Conservation (phyloP, 2,113 vertebrate species). For the Empidonax alnorum region DNA sequence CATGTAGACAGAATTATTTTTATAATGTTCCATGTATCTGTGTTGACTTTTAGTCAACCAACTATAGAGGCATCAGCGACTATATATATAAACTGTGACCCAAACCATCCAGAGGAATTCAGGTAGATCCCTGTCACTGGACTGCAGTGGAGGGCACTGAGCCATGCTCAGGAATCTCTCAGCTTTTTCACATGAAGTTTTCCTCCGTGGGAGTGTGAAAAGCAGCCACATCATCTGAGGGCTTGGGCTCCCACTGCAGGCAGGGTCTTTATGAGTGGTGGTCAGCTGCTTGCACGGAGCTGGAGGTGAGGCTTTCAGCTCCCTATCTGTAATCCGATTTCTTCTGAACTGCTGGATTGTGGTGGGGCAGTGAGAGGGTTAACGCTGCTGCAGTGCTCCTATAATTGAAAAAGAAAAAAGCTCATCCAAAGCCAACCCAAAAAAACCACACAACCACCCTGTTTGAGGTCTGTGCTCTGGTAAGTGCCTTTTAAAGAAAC, state of each 20-base stretch:
- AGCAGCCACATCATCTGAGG: not conserved
- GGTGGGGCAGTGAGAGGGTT: not conserved
- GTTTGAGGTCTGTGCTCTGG: not conserved
- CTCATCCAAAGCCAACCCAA: not conserved
- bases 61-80: not conserved
- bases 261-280: not conserved
- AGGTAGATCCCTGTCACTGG: not conserved
- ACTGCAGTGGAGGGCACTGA: not conserved
- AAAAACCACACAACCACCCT: not conserved
- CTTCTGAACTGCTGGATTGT: not conserved
- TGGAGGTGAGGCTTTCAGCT: not conserved
- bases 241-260: not conserved
- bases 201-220: not conserved
- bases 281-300: not conserved
- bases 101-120: not conserved
- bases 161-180: not conserved
- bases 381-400: not conserved
- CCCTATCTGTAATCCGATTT: not conserved
- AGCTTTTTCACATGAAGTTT: not conserved
- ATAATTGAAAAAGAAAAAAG: not conserved
- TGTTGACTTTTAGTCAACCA: not conserved
- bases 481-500: constrained; percentile 42
- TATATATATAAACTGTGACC: not conserved
- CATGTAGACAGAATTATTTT: not conserved
- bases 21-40: not conserved